Conservation (phyloP, 2,113 vertebrate genomes). For the Psittacus erithacus region DNA sequence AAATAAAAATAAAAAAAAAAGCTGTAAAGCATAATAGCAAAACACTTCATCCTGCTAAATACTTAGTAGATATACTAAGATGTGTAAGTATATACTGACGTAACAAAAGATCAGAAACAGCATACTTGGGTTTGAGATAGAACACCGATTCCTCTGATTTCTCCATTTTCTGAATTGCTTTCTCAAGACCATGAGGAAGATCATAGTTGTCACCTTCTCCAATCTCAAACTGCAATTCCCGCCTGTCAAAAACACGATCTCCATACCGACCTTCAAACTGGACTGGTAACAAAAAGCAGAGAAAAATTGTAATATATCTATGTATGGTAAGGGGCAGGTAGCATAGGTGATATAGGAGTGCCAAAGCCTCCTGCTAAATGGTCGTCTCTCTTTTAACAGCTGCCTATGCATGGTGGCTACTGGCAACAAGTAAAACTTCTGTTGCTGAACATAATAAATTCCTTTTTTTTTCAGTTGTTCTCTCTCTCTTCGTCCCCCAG, state of each 20-base stretch:
- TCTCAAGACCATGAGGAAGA: conserved; percentile 89
- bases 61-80: neutral
- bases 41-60: neutral
- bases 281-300: conserved; percentile 74
- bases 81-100: neutral
- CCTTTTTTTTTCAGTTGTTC: neutral
- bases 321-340: neutral
- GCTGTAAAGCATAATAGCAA: neutral
- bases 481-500: neutral
- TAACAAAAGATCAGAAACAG: neutral
- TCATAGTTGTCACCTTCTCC: conserved; percentile 88
- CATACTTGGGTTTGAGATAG: conserved; percentile 89
- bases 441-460: neutral
- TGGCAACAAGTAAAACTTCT: neutral
- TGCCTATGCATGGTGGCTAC: neutral
- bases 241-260: conserved; percentile 84
- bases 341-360: neutral
- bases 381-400: neutral
- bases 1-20: neutral
- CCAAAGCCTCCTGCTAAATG: neutral
- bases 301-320: neutral
- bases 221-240: conserved; percentile 91
- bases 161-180: conserved; percentile 92
- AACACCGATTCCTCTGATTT: conserved; percentile 89
- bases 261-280: conserved; percentile 80